These are phyloP conservation scores for Pollicipes pollicipes DNA, from an alignment of 1,140 invertebrate genomes.

Conservation along the genomic window DNA sequence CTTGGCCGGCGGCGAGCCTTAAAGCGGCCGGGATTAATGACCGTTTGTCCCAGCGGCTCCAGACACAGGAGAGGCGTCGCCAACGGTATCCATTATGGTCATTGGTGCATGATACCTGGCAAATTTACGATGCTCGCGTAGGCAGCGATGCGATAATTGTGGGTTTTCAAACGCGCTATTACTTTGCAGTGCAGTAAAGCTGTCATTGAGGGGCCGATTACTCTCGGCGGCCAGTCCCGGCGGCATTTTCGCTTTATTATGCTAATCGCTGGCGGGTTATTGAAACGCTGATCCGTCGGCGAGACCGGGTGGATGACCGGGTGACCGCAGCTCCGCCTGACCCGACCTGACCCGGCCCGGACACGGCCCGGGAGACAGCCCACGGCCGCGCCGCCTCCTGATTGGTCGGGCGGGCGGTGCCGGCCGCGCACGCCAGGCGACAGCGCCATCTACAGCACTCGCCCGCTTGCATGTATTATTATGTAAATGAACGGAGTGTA, in stretches of 20 bases:
- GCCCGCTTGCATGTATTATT: neutral
- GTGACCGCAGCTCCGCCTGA: neutral
- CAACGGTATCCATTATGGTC: neutral
- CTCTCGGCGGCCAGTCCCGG: neutral
- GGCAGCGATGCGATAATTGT: neutral
- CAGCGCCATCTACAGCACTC: neutral
- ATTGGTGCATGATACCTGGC: neutral
- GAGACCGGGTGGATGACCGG: neutral
- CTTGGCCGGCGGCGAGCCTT: no score
- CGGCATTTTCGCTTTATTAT: neutral
- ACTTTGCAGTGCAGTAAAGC: constrained; percentile 1
- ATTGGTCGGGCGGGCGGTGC: neutral
- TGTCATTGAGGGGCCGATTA: neutral
- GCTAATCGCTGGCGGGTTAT: neutral
- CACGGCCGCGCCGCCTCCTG: neutral
- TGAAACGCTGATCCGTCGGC: neutral
- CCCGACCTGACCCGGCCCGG: neutral
- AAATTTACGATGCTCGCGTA: neutral
- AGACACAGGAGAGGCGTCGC: neutral
- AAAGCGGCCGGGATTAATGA: neutral
- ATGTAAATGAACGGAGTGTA: neutral
- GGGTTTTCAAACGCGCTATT: neutral
- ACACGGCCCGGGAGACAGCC: neutral
- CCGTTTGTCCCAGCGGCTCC: neutral
- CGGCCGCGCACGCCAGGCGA: no score